phyloP scores from a whole-genome alignment of 2,888 invertebrate species.

The Tetranychus piercei region DNA sequence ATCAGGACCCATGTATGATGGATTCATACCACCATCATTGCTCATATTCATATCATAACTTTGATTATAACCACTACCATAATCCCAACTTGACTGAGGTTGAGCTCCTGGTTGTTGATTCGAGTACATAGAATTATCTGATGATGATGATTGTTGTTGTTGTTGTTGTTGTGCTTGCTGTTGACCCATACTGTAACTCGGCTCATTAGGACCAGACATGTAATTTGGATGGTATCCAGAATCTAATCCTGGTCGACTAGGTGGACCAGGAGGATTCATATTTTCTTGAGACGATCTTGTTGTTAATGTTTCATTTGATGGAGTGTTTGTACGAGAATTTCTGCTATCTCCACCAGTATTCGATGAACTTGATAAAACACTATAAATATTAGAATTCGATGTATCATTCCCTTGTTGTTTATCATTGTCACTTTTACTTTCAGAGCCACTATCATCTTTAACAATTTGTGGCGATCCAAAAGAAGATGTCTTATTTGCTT shows the following conservation, averaged over 20 bases:
- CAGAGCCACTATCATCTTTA: constrained; percentile 1
- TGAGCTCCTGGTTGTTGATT: constrained; percentile 1
- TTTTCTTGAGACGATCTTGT: not conserved
- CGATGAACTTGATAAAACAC: not conserved
- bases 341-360: not conserved
- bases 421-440: not conserved
- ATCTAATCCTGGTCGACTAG: not conserved
- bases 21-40: not conserved
- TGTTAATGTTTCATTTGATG: not conserved
- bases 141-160: constrained; percentile 2
- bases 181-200: not conserved
- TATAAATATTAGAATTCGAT: constrained; percentile 4
- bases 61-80: constrained; percentile 3
- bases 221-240: not conserved
- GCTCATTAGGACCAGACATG: not conserved
- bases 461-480: not conserved
- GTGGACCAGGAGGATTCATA: not conserved
- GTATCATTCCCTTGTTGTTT: not conserved
- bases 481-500: constrained; percentile 5
- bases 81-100: not conserved
- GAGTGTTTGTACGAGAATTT: not conserved
- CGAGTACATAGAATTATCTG: not conserved
- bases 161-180: constrained; percentile 4
- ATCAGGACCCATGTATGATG: constrained; percentile 8
- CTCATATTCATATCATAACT: constrained; percentile 5